Evolutionary conservation across 1,140 invertebrate species (phyloP), one percentile per base, ranked within the genome.

Genomic region (Bombus superbus): DNA sequence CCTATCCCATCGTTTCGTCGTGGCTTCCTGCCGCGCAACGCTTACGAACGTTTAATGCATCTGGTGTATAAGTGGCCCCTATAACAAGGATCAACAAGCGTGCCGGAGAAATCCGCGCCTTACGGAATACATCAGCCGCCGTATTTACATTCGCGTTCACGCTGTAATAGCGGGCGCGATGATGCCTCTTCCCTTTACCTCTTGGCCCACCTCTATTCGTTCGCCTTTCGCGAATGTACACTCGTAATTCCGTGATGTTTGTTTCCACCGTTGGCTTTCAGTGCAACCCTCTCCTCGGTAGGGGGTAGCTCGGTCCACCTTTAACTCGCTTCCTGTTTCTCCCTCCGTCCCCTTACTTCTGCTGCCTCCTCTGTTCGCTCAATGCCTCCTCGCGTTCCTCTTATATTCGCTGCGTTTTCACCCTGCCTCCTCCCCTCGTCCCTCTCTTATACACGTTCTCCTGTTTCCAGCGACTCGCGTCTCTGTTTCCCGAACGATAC

Each of bases 241-340:
- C 90, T 89, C 91, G 85, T 90, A 90, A 90, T 92, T 92, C 88
- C 76, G 85, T 85, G 83, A 92, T 93, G 92, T 93, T 93, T 93
- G 92, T 93, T 93, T 91, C 92, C 92, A 89, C 66, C 90, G 91
- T 87, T 90, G 91, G 90, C 89, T 92, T 91, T 92, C 89, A 85
- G 82, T 80, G 88, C 86, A 64, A 84, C 83, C 87, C 85, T 90
- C 75, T 15, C 62, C 59, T 62, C 69, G 32, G 35, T 35, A 76
- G 79, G 47, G 47, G 64, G 73, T 32, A 13, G 38, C 15, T 35
- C 53, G 68, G 79, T 85, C 73, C 88, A 72, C 85, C 81, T 83
- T 71, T 32, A 68, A 57, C 47, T 66, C 66, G 57, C 44, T 75
- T 78, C 68, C 64, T 69, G 25, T 81, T 57, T 32, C 73, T 83